Evolutionary conservation across 2,797 vertebrate species (phyloP), one percentile per base, ranked within the genome.

Genomic region (Margarornis squamiger): DNA sequence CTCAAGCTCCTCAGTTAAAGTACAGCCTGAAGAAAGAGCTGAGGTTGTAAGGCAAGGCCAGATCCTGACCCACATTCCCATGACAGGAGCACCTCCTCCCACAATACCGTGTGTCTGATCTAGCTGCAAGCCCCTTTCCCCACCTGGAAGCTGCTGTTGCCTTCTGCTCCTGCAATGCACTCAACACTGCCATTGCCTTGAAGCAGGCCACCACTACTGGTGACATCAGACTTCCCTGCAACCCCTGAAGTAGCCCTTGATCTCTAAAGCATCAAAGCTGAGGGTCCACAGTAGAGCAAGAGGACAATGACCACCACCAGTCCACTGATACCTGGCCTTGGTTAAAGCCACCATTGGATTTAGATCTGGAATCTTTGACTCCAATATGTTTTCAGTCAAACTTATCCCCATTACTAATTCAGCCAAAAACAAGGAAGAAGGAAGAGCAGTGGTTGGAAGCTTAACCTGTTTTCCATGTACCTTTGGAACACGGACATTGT

Each of bases 71-170:
- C 63, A 14, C 12, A 14, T 23, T 84, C 27, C 51, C 63, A 66
- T 0, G 4, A 36, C 46, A 61, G 19, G 22, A 91, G 19, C 46
- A 61, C 15, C 39, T 75, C 45, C 24, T 59, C 29, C 30, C 22
- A 24, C 18, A 54, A 15, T 16, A 10, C 21, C 1, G 0, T 4
- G 8, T 29, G 21, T 24, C 24, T 6, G 27, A 32, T 27, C 6
- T 6, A 67, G 30, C 55, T 82, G 46, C 49, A 76, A 83, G 51
- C 32, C 32, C 54, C 22, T 20, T n/a, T 85, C 9, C 15, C 55
- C 32, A 49, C 26, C 21, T 4, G 12, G 39, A 55, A 90, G 55
- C 34, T 80, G 91, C 68, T 83, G 49, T 4, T 83, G 30, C 34
- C 45, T 30, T n/a, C 32, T 57, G 52, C 26, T 91, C 72, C 65